Conservation (phyloP, 30 jellyfish, hydroid and myxozoan genomes). For the Aurelia coerulea region DNA sequence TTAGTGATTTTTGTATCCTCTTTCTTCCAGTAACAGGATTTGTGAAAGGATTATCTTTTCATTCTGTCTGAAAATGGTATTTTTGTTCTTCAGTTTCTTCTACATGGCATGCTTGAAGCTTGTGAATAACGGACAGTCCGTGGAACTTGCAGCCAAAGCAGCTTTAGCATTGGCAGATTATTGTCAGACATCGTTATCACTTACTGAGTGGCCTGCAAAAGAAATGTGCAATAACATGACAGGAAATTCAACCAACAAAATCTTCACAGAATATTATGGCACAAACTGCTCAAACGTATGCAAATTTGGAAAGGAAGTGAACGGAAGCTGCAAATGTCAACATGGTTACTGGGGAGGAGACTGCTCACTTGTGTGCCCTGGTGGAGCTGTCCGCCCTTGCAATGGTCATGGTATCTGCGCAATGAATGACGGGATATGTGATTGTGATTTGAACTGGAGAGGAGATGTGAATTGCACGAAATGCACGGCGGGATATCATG, state of each 20-base stretch:
- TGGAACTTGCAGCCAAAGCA: constrained; percentile 16
- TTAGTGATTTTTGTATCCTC: too few relatives aligned
- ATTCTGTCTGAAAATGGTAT: too few relatives aligned
- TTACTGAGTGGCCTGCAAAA: constrained; percentile 60
- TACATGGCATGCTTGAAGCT: constrained; percentile 55
- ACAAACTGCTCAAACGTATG: constrained; percentile 42
- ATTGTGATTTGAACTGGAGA: constrained; percentile 60
- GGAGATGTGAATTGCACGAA: constrained; percentile 49
- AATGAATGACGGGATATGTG: constrained; percentile 28
- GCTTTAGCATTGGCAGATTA: constrained; percentile 42
- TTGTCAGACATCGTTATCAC: constrained; percentile 40
- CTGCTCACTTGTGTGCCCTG: constrained; percentile 53
- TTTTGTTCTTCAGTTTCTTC: constrained; percentile 37
- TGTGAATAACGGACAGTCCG: background rate
- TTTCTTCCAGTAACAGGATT: too few relatives aligned
- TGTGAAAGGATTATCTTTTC: too few relatives aligned
- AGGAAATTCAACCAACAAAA: background rate
- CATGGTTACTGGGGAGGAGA: constrained; percentile 62
- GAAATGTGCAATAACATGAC: constrained; percentile 23
- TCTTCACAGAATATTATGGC: constrained; percentile 18
- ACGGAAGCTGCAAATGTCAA: constrained; percentile 35
- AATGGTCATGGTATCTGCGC: constrained; percentile 56
- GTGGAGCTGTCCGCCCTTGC: constrained; percentile 62
- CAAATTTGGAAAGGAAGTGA: constrained; percentile 21
- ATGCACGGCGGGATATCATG: constrained; percentile 50